These are phyloP conservation scores for Psilopsiagon aurifrons DNA, from an alignment of 2,113 vertebrate genomes.

Conservation along the genomic window DNA sequence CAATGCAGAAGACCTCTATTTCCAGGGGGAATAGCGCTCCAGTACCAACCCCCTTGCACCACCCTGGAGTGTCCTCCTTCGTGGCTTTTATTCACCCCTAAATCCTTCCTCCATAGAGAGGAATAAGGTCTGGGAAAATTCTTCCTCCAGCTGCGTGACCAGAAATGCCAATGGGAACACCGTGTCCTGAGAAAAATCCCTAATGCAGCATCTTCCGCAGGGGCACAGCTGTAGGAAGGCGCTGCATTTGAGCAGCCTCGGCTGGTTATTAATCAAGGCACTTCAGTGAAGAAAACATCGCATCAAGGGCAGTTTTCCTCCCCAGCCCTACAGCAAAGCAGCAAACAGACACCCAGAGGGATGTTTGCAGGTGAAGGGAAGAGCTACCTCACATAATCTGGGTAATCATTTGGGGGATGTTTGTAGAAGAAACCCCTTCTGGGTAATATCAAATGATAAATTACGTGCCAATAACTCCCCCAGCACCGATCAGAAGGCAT, in stretches of 20 bases:
- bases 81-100: not conserved
- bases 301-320: not conserved
- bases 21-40: not conserved
- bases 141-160: not conserved
- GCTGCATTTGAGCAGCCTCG: rapidly evolving
- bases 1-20: not conserved
- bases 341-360: rapidly evolving
- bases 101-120: not conserved
- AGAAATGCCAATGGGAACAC: not conserved
- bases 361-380: not conserved
- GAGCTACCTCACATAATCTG: not conserved
- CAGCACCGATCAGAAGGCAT: conserved; percentile 21
- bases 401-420: not conserved
- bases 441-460: conserved; percentile 51
- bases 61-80: rapidly evolving
- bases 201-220: not conserved
- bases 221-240: not conserved
- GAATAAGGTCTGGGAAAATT: not conserved
- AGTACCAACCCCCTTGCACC: not conserved
- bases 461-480: conserved; percentile 9
- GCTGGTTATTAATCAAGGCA: not conserved
- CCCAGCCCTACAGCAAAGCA: not conserved
- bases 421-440: conserved; percentile 21
- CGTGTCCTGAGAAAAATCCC: not conserved
- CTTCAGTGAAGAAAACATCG: rapidly evolving